Conservation (phyloP, 2,888 invertebrate species). For the Malachius bipustulatus region DNA sequence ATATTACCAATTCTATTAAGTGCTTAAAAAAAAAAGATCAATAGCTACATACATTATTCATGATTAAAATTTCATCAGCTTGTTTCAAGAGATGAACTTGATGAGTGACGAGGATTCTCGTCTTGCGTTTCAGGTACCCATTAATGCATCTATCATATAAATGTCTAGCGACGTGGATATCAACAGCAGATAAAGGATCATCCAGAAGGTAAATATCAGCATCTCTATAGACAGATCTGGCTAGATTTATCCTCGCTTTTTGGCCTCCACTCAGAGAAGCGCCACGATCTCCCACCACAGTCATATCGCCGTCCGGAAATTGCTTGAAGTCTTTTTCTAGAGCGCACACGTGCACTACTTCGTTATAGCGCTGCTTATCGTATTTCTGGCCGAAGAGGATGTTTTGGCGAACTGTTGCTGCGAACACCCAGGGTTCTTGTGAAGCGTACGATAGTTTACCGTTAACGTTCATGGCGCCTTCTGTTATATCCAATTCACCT, state of each 20-base stretch:
- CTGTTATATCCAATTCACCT: slow-evolving; percentile 45
- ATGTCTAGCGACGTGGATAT: slow-evolving; percentile 66
- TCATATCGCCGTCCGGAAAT: slow-evolving; percentile 57
- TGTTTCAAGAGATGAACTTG: slow-evolving; percentile 69
- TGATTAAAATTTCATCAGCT: slow-evolving; percentile 52
- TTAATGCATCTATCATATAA: slow-evolving; percentile 68
- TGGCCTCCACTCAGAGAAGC: slow-evolving; percentile 74
- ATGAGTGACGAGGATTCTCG: slow-evolving; percentile 72
- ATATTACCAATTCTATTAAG: neutral
- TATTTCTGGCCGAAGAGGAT: slow-evolving; percentile 68
- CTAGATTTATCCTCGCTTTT: slow-evolving; percentile 59
- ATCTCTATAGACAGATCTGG: slow-evolving; percentile 55
- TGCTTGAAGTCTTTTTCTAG: slow-evolving; percentile 63
- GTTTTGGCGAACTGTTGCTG: slow-evolving; percentile 67
- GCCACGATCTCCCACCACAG: slow-evolving; percentile 62
- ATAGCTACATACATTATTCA: slow-evolving; percentile 43
- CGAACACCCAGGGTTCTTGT: slow-evolving; percentile 80
- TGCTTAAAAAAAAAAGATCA: slow-evolving; percentile 3
- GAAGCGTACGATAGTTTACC: slow-evolving; percentile 62
- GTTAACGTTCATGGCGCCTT: slow-evolving; percentile 50
- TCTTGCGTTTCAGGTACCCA: slow-evolving; percentile 51
- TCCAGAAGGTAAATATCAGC: slow-evolving; percentile 73
- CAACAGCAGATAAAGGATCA: slow-evolving; percentile 79
- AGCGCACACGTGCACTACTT: slow-evolving; percentile 53
- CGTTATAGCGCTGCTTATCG: slow-evolving; percentile 45